A percentile compares a stretch with the other conserved stretches of the same genome.
These are phyloP conservation scores for Liasis olivaceus DNA, from an alignment of 2,797 vertebrate species.

Conservation along the genomic window DNA sequence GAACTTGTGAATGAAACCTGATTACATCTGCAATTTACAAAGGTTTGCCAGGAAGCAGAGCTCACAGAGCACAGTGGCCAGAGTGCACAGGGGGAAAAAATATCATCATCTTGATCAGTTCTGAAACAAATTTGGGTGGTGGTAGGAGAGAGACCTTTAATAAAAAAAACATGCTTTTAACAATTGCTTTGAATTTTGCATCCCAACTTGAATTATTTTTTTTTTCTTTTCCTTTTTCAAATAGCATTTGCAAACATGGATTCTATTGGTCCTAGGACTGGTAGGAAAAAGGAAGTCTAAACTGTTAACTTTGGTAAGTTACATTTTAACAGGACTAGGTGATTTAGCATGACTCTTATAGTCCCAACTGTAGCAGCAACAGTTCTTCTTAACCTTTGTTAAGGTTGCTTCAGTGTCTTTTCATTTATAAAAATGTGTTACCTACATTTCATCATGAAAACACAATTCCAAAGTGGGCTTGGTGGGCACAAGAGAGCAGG, in stretches of 20 bases:
- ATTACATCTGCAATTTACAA: neutral
- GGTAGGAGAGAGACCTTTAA: too few relatives aligned
- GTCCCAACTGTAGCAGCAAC: neutral
- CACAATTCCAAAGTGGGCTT: neutral
- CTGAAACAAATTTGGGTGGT: neutral
- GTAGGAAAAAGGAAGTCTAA: neutral
- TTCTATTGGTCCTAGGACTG: neutral
- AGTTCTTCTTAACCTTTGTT: neutral
- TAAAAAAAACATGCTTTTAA: neutral
- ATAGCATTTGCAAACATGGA: slow-evolving; percentile 1
- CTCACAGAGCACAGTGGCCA: neutral
- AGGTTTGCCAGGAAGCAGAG: neutral
- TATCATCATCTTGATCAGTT: neutral
- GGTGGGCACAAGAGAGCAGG: neutral
- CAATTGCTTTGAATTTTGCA: neutral
- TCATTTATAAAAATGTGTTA: neutral
- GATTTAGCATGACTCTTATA: neutral
- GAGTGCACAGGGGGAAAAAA: neutral
- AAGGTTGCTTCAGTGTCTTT: neutral
- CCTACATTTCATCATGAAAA: neutral
- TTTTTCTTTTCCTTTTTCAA: neutral
- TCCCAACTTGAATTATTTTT: neutral
- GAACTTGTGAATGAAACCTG: neutral
- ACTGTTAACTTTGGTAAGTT: neutral
- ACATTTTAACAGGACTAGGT: neutral